phyloP scores from a whole-genome alignment of 2,797 vertebrate genomes.

The Triplophysa bombifrons region DNA sequence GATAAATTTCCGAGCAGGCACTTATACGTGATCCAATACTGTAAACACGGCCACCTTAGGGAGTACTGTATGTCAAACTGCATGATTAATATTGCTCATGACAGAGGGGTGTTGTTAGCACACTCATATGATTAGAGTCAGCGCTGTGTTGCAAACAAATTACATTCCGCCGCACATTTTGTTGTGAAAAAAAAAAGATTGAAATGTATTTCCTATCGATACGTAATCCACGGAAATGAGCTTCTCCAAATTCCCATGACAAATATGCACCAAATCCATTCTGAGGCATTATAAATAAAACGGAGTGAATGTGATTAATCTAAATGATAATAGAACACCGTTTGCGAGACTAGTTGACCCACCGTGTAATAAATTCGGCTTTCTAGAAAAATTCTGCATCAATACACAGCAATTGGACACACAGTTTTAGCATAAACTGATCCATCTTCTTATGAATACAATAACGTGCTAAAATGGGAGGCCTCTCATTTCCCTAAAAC shows the following conservation, averaged over 20 bases:
- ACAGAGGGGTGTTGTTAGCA: slow-evolving; percentile 22
- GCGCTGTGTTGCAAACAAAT: slow-evolving; percentile 42
- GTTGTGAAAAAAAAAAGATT: slow-evolving; percentile 63
- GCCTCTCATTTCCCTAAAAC: slow-evolving; percentile 27
- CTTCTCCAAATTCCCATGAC: slow-evolving; percentile 74
- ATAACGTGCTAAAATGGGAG: slow-evolving; percentile 60
- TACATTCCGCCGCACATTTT: slow-evolving; percentile 56
- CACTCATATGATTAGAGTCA: slow-evolving; percentile 49
- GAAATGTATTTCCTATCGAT: slow-evolving; percentile 74
- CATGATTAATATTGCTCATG: slow-evolving; percentile 30
- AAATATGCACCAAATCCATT: slow-evolving; percentile 71
- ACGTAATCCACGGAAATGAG: slow-evolving; percentile 79
- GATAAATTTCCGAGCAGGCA: neutral
- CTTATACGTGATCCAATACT: neutral
- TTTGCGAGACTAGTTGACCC: slow-evolving; percentile 58
- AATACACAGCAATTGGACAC: slow-evolving; percentile 44
- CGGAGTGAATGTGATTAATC: slow-evolving; percentile 74
- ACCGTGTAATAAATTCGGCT: slow-evolving; percentile 65
- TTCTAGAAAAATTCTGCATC: slow-evolving; percentile 44
- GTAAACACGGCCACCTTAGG: slow-evolving; percentile 4
- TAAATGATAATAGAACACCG: slow-evolving; percentile 72
- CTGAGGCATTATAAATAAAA: slow-evolving; percentile 79
- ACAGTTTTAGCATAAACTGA: slow-evolving; percentile 32
- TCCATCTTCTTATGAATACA: slow-evolving; percentile 50
- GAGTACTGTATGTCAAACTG: slow-evolving; percentile 1